These are phyloP conservation scores for Sebastes reedi DNA, from an alignment of 2,797 vertebrate genomes.

Conservation along the genomic window DNA sequence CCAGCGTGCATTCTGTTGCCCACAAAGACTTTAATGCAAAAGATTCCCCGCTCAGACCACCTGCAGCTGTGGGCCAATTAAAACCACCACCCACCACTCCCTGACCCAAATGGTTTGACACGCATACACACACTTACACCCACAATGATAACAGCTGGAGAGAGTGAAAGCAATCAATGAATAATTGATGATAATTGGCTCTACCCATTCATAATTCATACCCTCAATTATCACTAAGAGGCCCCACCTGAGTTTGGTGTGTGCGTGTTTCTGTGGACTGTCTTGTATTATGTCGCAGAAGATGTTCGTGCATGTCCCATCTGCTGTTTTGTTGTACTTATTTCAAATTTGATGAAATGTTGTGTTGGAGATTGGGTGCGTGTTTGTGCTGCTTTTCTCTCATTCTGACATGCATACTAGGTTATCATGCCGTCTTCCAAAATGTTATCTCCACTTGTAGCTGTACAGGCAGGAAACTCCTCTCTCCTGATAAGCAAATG, in stretches of 20 bases:
- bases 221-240: slow-evolving; percentile 50
- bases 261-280: not conserved
- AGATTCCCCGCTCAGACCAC: slow-evolving; percentile 45
- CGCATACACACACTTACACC: not conserved
- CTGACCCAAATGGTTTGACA: slow-evolving; percentile 22
- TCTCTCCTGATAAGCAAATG: slow-evolving; percentile 43
- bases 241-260: slow-evolving; percentile 37
- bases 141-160: slow-evolving; percentile 60
- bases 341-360: not conserved
- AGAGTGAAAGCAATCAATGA: slow-evolving; percentile 64
- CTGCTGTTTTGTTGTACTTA: slow-evolving; percentile 1
- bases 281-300: slow-evolving; percentile 6
- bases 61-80: slow-evolving; percentile 60
- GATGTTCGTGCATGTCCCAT: not conserved
- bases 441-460: slow-evolving; percentile 28
- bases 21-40: slow-evolving; percentile 26
- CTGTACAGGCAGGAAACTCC: slow-evolving; percentile 12
- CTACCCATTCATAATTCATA: slow-evolving; percentile 79
- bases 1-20: slow-evolving; percentile 3
- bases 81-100: slow-evolving; percentile 57
- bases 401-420: not conserved
- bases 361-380: not conserved
- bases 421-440: not conserved
- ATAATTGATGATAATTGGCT: slow-evolving; percentile 71
- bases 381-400: not conserved